A percentile compares a stretch with the other conserved stretches of the same genome.
Conservation (phyloP, 1,140 invertebrate genomes). For the Brachionus asplanchnoidis region DNA sequence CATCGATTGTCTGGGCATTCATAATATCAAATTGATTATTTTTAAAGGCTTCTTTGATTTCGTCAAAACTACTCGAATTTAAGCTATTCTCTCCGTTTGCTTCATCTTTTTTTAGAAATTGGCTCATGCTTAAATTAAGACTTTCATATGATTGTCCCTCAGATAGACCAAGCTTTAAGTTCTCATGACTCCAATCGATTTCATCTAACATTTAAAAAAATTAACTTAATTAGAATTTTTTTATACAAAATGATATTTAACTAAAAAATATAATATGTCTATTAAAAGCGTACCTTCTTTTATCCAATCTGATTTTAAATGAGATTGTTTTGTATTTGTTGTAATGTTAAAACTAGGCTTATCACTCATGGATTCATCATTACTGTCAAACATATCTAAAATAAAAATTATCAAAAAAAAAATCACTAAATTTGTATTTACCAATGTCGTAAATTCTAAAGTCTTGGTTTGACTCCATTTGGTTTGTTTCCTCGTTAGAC, state of each 20-base stretch:
- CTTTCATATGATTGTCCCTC: background rate
- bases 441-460: background rate
- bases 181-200: slow-evolving; percentile 20
- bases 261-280: background rate
- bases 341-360: background rate
- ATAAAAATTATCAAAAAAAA: background rate
- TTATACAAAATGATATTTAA: background rate
- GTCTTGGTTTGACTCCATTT: background rate
- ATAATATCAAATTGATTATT: background rate
- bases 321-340: background rate
- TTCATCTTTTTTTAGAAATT: background rate
- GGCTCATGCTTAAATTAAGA: slow-evolving; percentile 1
- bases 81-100: background rate
- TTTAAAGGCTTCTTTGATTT: background rate
- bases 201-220: background rate
- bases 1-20: background rate
- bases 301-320: slow-evolving; percentile 4
- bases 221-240: background rate
- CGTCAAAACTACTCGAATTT: background rate
- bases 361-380: background rate
- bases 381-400: background rate
- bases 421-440: background rate
- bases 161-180: background rate
- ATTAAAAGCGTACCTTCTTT: background rate
- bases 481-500: background rate